Evolutionary conservation across 2,888 invertebrate species (phyloP).

Genomic region (Rambutsinella grinnellia): DNA sequence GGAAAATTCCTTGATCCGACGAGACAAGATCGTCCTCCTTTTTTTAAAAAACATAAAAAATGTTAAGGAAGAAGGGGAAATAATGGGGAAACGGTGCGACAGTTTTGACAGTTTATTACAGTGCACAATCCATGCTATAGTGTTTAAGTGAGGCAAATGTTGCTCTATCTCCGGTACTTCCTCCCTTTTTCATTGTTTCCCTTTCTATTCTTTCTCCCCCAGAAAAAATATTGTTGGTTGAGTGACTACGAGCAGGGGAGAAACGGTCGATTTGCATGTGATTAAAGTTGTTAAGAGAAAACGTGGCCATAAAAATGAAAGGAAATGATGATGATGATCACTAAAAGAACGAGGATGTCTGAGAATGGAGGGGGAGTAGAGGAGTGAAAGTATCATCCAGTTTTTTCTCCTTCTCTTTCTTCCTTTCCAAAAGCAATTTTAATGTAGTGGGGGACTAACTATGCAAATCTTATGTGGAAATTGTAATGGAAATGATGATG

Average conservation of each 20-base stretch:
- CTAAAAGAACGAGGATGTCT: background rate
- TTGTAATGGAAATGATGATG: conserved; percentile 32
- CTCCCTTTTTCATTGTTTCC: conserved; percentile 5
- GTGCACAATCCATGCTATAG: conserved; percentile 46
- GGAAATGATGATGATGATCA: conserved; percentile 28
- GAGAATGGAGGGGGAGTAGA: conserved; percentile 23
- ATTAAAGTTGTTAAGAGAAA: conserved; percentile 58
- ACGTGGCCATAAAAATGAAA: conserved; percentile 32
- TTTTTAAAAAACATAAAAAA: conserved; percentile 13
- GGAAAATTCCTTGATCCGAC: conserved; percentile 49
- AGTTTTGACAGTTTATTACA: conserved; percentile 54
- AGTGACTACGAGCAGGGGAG: conserved; percentile 38
- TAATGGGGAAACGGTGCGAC: conserved; percentile 54
- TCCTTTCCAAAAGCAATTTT: conserved; percentile 6
- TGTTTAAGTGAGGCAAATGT: conserved; percentile 44
- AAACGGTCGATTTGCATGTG: conserved; percentile 58
- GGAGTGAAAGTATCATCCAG: conserved; percentile 20
- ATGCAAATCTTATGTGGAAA: conserved; percentile 40
- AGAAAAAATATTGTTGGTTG: conserved; percentile 5
- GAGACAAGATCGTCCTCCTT: conserved; percentile 48
- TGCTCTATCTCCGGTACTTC: conserved; percentile 9
- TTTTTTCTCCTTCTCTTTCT: background rate
- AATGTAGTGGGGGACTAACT: conserved; percentile 9
- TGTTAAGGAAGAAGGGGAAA: conserved; percentile 39
- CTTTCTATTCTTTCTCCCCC: background rate